phyloP scores from a whole-genome alignment of 2,113 vertebrate species.

The Tricholaema leucomelas region DNA sequence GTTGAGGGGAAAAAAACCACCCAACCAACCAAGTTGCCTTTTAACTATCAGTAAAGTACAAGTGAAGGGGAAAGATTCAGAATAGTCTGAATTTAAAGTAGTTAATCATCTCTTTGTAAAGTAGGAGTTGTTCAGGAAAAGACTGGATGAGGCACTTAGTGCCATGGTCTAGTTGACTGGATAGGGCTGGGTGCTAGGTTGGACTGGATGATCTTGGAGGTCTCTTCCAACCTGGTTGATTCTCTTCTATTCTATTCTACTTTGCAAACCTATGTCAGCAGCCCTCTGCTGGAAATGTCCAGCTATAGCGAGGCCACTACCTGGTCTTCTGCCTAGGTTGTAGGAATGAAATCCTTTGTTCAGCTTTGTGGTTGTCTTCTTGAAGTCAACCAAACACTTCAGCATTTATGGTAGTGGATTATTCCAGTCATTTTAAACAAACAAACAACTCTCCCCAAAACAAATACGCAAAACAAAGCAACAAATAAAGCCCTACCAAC shows the following conservation, averaged over 20 bases:
- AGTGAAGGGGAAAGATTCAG: not conserved
- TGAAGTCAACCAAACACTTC: not conserved
- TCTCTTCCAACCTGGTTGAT: too few species aligned
- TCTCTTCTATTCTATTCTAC: too few species aligned
- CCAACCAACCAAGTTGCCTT: not conserved
- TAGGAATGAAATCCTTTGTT: not conserved
- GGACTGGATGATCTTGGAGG: too few species aligned
- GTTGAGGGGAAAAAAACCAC: not conserved
- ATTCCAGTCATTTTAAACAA: not conserved
- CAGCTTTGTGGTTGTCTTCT: not conserved
- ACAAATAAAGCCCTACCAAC: not conserved
- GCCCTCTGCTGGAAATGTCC: not conserved
- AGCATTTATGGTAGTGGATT: not conserved
- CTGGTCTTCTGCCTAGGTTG: not conserved
- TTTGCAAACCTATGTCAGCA: not conserved
- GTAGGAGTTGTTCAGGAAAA: too few species aligned
- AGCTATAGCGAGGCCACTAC: not conserved
- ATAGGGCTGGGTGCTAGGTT: too few species aligned
- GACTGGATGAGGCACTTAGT: too few species aligned
- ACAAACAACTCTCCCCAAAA: too few species aligned
- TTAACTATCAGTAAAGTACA: not conserved
- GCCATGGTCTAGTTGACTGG: too few species aligned
- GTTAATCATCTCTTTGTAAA: not conserved
- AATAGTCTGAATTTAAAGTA: not conserved
- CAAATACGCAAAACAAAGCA: not conserved